Conservation (phyloP, 2,888 invertebrate species). For the Piscicola geometra region DNA sequence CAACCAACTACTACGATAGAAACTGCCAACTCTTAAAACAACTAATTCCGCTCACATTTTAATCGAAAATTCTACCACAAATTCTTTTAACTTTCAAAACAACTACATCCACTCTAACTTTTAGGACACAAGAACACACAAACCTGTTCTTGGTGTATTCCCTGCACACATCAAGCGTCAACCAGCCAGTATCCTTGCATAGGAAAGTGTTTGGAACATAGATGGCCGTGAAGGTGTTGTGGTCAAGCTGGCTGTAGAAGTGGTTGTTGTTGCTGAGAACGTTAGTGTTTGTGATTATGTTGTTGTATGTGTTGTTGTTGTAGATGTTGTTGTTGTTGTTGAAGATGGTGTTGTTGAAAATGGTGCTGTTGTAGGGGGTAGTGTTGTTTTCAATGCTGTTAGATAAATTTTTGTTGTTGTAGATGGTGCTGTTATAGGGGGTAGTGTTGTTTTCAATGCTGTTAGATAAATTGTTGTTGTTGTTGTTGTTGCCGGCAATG, state of each 20-base stretch:
- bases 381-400: background rate
- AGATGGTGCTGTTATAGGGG: background rate
- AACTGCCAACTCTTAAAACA: too few species aligned
- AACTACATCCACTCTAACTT: too few species aligned
- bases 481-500: background rate
- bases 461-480: slow-evolving; percentile 1
- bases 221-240: background rate
- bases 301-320: slow-evolving; percentile 16
- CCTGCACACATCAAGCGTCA: slow-evolving; percentile 34
- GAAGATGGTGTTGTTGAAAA: background rate
- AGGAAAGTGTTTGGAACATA: background rate
- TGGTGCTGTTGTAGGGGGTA: background rate
- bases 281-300: background rate
- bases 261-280: slow-evolving; percentile 2
- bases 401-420: background rate
- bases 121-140: too few species aligned
- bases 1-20: too few species aligned
- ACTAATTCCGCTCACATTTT: too few species aligned
- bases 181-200: slow-evolving; percentile 32
- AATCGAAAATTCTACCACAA: too few species aligned
- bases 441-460: background rate
- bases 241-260: background rate
- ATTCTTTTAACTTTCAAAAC: too few species aligned
- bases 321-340: background rate
- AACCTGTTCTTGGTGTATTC: slow-evolving; percentile 34